phyloP scores from a whole-genome alignment of 2,797 vertebrate genomes.

The Columba guinea region DNA sequence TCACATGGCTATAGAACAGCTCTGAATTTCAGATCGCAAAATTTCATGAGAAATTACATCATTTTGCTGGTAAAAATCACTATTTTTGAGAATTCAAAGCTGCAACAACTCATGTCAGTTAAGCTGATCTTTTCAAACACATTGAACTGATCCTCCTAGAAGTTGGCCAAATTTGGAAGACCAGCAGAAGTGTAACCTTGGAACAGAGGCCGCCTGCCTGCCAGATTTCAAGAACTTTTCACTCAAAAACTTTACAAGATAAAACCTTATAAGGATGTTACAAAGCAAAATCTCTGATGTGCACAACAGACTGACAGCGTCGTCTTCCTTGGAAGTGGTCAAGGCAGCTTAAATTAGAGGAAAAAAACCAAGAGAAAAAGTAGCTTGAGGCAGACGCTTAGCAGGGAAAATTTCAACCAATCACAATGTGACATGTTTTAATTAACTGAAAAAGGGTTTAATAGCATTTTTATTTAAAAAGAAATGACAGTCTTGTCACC shows the following conservation, averaged over 20 bases:
- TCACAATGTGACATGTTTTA: not conserved
- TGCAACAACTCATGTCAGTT: not conserved
- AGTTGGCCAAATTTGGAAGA: not conserved
- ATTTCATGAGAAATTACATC: not conserved
- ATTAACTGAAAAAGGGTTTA: not conserved
- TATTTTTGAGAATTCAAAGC: not conserved
- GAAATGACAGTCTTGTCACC: not conserved
- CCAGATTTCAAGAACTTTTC: not conserved
- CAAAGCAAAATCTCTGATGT: not conserved
- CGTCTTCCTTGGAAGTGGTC: not conserved
- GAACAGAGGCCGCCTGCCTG: not conserved
- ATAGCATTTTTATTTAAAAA: not conserved
- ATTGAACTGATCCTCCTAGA: not conserved
- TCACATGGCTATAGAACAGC: not conserved
- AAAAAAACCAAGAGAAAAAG: not conserved
- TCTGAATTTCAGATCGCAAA: not conserved
- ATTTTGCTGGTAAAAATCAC: not conserved
- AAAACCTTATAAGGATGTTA: not conserved
- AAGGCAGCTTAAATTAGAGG: not conserved
- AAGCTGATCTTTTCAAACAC: not conserved
- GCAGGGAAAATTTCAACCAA: not conserved
- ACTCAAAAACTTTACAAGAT: not conserved
- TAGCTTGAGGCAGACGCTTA: not conserved
- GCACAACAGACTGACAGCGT: not conserved
- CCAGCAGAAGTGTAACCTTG: not conserved